Evolutionary conservation across 2,888 invertebrate species (phyloP).

Genomic region (Agrochola circellaris): DNA sequence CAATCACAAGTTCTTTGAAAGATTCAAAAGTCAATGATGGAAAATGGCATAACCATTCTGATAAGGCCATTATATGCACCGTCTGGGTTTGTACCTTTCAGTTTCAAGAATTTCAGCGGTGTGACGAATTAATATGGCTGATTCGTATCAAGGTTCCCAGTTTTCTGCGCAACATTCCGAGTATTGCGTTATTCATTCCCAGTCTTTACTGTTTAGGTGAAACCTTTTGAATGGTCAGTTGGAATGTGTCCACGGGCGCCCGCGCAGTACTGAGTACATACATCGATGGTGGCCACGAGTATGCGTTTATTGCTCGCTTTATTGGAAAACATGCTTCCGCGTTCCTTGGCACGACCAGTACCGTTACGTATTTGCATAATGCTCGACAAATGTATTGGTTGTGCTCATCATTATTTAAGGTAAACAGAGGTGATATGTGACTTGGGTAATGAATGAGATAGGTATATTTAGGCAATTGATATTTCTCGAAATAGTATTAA

Average conservation of each 20-base stretch:
- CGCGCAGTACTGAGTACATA: constrained; percentile 57
- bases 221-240: constrained; percentile 70
- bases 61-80: not conserved
- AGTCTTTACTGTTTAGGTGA: constrained; percentile 32
- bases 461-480: not conserved
- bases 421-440: constrained; percentile 47
- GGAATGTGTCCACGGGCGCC: constrained; percentile 74
- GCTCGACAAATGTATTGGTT: constrained; percentile 67
- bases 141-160: constrained; percentile 17
- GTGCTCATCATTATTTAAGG: constrained; percentile 67
- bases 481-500: constrained; percentile 7
- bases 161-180: not conserved
- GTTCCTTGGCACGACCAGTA: constrained; percentile 79
- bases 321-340: constrained; percentile 87
- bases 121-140: not conserved
- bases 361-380: constrained; percentile 81
- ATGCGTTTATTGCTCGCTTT: constrained; percentile 84
- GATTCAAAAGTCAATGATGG: not conserved
- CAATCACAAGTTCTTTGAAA: not conserved
- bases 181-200: constrained; percentile 24
- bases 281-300: constrained; percentile 74
- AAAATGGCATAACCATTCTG: not conserved
- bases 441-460: constrained; percentile 9
- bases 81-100: not conserved
- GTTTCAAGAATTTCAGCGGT: not conserved